phyloP scores from a whole-genome alignment of 2,888 invertebrate genomes.

The Folsomia manolachei region DNA sequence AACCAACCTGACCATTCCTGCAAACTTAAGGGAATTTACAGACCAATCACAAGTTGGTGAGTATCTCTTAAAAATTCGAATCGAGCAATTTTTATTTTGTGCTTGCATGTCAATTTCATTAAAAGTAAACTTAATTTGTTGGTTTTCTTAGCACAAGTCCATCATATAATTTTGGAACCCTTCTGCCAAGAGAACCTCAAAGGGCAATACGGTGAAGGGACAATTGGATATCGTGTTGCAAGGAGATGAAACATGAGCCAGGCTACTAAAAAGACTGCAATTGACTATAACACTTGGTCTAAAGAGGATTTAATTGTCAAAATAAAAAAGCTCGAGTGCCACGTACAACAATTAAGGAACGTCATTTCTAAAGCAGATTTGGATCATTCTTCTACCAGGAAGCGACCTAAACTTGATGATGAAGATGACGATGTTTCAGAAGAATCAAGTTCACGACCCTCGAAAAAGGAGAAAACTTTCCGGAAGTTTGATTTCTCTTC shows the following conservation, averaged over 20 bases:
- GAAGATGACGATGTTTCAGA: constrained; percentile 21
- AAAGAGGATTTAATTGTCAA: constrained; percentile 68
- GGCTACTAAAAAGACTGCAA: neutral
- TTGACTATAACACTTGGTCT: constrained; percentile 30
- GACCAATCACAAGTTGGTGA: too few species aligned
- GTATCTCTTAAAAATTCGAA: too few species aligned
- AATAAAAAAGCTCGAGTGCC: constrained; percentile 70
- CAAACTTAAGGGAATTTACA: too few species aligned
- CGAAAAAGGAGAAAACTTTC: constrained; percentile 45
- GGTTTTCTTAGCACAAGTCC: too few species aligned
- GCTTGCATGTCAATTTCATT: too few species aligned
- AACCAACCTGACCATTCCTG: too few species aligned
- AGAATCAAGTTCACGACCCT: neutral
- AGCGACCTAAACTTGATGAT: constrained; percentile 19
- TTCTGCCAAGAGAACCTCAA: too few species aligned
- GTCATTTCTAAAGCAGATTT: constrained; percentile 53
- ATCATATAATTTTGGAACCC: too few species aligned
- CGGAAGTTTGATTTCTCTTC: constrained; percentile 64
- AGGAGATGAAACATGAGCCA: neutral
- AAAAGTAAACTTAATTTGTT: too few species aligned
- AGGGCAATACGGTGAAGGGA: too few species aligned
- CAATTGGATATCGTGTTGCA: too few species aligned
- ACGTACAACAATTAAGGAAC: constrained; percentile 71
- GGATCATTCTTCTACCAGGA: constrained; percentile 32
- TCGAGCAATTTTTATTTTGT: too few species aligned